Percentiles rank a stretch among this genome's conserved stretches.
phyloP scores from a whole-genome alignment of 2,888 invertebrate genomes.

The Seira ritae region DNA sequence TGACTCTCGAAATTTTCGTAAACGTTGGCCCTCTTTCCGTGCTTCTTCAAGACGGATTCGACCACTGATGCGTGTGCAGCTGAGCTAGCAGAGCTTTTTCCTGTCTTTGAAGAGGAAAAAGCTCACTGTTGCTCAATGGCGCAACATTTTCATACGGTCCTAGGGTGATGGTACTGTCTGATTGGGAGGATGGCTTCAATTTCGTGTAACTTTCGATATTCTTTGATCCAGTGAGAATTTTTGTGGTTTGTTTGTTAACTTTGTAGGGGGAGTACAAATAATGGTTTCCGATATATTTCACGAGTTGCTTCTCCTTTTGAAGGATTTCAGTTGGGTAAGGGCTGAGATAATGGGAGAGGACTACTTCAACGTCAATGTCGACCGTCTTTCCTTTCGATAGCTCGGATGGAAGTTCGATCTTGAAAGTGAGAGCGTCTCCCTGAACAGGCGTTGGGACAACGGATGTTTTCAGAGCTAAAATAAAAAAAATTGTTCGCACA shows the following conservation, averaged over 20 bases:
- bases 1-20: constrained; percentile 81
- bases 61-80: constrained; percentile 74
- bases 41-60: constrained; percentile 79
- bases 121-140: constrained; percentile 76
- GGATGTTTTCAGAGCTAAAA: constrained; percentile 58
- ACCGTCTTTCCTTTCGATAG: constrained; percentile 65
- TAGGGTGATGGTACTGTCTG: constrained; percentile 88
- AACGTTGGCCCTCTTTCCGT: constrained; percentile 80
- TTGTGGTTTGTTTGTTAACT: constrained; percentile 88
- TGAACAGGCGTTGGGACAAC: constrained; percentile 53
- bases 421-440: constrained; percentile 59
- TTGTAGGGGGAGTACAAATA: constrained; percentile 90
- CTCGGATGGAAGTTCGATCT: constrained; percentile 63
- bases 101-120: constrained; percentile 74
- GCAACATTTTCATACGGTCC: constrained; percentile 90
- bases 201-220: constrained; percentile 89
- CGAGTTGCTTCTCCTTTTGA: constrained; percentile 95
- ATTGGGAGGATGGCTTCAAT: constrained; percentile 86
- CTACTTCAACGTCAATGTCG: constrained; percentile 81
- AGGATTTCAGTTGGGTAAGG: constrained; percentile 93
- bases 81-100: constrained; percentile 28
- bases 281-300: constrained; percentile 89
- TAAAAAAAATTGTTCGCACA: neutral
- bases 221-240: constrained; percentile 85
- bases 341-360: constrained; percentile 84